Evolutionary conservation across 1,140 invertebrate genomes (phyloP).

Genomic region (Penaeus japonicus): DNA sequence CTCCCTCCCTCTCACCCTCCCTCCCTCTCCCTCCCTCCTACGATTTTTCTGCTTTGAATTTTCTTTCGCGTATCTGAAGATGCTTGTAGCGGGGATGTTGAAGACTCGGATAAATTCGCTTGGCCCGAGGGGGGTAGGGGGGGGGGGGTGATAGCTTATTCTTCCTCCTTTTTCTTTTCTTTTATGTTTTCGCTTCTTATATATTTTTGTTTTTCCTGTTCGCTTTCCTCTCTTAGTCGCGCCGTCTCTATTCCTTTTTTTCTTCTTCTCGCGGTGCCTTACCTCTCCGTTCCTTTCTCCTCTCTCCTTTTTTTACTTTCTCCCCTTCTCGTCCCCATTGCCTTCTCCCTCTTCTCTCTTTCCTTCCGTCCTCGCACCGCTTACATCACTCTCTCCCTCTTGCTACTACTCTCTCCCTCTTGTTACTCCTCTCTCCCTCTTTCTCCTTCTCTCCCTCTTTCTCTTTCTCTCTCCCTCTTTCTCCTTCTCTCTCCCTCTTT

Average conservation of each 20-base stretch:
- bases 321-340: not conserved
- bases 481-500: not conserved
- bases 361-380: not conserved
- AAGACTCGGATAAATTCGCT: no score
- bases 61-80: not conserved
- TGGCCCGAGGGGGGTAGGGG: no score
- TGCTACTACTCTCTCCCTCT: not conserved
- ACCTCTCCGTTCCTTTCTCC: not conserved
- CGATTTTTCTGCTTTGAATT: not conserved
- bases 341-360: not conserved
- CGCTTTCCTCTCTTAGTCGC: not conserved
- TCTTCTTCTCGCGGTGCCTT: not conserved
- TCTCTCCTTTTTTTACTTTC: not conserved
- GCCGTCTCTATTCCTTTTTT: no score
- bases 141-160: no score
- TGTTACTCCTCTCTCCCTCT: no score
- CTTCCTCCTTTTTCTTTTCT: not conserved
- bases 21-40: not conserved
- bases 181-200: no score
- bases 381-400: not conserved
- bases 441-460: not conserved
- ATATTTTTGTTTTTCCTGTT: no score
- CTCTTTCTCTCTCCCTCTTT: not conserved
- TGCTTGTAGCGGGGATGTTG: no score
- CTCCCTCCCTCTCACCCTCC: not conserved